Percentiles rank a stretch among this genome's conserved stretches.
phyloP scores from a whole-genome alignment of 2,113 vertebrate genomes.

The western clawed frog (Xenopus tropicalis) region DNA sequence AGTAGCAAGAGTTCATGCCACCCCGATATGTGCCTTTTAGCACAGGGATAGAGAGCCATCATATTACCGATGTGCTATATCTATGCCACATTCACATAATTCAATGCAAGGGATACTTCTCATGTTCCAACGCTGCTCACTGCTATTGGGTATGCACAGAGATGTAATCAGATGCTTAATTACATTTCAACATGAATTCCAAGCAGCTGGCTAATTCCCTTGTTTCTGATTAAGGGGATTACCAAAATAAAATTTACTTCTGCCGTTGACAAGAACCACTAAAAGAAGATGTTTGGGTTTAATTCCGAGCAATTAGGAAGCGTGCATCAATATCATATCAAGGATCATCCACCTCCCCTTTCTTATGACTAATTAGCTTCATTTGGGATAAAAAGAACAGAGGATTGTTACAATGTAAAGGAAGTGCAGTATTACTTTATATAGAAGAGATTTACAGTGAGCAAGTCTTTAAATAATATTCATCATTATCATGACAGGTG shows the following conservation, averaged over 20 bases:
- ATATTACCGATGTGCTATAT: slow-evolving; percentile 55
- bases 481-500: no score
- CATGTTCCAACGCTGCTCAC: slow-evolving; percentile 63
- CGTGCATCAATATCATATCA: slow-evolving; percentile 26
- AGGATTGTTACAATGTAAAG: no score
- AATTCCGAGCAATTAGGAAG: slow-evolving; percentile 58
- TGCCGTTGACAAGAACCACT: slow-evolving; percentile 70
- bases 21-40: slow-evolving; percentile 59
- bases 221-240: slow-evolving; percentile 94
- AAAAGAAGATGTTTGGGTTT: slow-evolving; percentile 60
- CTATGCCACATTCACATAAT: slow-evolving; percentile 53
- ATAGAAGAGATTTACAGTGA: no score
- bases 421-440: no score
- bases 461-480: no score
- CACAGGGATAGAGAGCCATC: slow-evolving; percentile 54
- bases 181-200: slow-evolving; percentile 87
- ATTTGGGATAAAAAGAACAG: no score
- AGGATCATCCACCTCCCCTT: no score
- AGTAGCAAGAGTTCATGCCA: slow-evolving; percentile 57
- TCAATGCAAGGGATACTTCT: slow-evolving; percentile 64
- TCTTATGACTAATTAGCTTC: no score
- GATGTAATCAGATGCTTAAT: slow-evolving; percentile 97
- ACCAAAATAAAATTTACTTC: slow-evolving; percentile 91
- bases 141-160: slow-evolving; percentile 77
- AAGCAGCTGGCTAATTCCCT: slow-evolving; percentile 96